phyloP scores from a whole-genome alignment of 2,113 vertebrate genomes.

The Rhinoderma darwinii region DNA sequence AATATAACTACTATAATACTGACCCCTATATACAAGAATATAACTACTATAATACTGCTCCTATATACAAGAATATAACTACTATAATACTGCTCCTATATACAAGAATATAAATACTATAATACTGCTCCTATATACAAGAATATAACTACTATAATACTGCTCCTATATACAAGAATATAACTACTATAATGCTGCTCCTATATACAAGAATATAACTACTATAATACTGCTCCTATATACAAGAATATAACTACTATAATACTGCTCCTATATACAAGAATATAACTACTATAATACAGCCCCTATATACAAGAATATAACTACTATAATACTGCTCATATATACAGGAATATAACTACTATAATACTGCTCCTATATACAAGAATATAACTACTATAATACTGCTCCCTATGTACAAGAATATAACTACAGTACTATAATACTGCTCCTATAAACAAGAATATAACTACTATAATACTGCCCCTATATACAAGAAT shows the following conservation, averaged over 20 bases:
- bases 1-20: constrained; percentile 15
- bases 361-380: not conserved
- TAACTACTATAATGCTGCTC: not conserved
- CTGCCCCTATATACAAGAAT: not conserved
- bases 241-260: constrained; percentile 10
- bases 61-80: not conserved
- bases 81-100: not conserved
- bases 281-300: not conserved
- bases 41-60: constrained; percentile 3
- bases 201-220: constrained; percentile 3
- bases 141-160: constrained; percentile 2
- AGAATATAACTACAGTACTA: constrained; percentile 3
- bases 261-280: not conserved
- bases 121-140: constrained; percentile 1
- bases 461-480: constrained; percentile 3
- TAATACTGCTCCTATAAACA: constrained; percentile 2
- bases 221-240: constrained; percentile 8
- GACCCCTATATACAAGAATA: not conserved
- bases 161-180: constrained; percentile 1
- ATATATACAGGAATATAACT: not conserved
- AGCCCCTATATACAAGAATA: too few species aligned
- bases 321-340: not conserved
- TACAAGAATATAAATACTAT: constrained; percentile 12
- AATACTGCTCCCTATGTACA: constrained; percentile 1
- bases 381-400: not conserved